A percentile compares a stretch with the other conserved stretches of the same genome.
Evolutionary conservation across 2,113 vertebrate genomes (phyloP).

Genomic region (Halcyon malimbica): DNA sequence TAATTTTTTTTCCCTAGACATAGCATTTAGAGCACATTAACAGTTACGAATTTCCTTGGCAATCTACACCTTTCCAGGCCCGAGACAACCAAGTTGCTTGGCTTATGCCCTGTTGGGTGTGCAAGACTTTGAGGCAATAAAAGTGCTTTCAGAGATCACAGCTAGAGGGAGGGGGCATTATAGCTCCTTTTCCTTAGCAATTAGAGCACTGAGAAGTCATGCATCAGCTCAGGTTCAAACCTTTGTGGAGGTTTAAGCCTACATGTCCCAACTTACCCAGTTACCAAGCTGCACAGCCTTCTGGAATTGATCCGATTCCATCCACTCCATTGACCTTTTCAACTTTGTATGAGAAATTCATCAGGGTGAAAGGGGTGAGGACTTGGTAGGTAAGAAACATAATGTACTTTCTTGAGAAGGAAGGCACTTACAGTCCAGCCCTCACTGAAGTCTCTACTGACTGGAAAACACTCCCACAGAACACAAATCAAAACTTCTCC

Average conservation of each 20-base stretch:
- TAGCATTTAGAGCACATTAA: not conserved
- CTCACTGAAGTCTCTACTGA: not conserved
- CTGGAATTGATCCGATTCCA: not conserved
- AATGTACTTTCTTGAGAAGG: not conserved
- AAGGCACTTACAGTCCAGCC: not conserved
- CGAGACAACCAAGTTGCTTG: not conserved
- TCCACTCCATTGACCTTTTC: not conserved
- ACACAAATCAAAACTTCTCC: not conserved
- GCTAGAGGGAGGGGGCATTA: not conserved
- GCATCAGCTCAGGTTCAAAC: not conserved
- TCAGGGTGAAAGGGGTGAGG: not conserved
- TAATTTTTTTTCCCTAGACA: not conserved
- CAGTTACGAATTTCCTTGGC: not conserved
- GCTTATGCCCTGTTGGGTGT: not conserved
- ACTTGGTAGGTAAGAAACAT: not conserved
- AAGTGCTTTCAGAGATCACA: not conserved
- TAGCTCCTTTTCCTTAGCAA: not conserved
- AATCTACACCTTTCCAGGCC: not conserved
- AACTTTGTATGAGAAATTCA: not conserved
- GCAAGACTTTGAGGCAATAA: not conserved
- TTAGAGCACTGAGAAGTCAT: not conserved
- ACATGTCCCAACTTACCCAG: not conserved
- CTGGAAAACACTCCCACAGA: not conserved
- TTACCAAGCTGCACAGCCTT: not conserved
- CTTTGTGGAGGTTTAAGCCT: not conserved